Evolutionary conservation across 2,113 vertebrate species (phyloP).

Genomic region (Malaclemys terrapin): DNA sequence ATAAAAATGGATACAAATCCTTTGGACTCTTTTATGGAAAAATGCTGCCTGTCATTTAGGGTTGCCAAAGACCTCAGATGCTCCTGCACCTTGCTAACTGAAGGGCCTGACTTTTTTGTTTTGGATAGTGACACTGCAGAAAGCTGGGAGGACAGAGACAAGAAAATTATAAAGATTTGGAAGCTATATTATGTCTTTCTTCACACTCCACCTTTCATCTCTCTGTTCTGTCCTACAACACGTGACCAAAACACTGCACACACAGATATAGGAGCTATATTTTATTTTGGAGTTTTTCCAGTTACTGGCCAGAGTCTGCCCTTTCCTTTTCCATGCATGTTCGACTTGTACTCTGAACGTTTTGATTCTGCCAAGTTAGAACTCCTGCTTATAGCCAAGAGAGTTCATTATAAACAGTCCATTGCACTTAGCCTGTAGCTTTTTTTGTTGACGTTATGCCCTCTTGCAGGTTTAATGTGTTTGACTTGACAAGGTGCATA

Average conservation of each 20-base stretch:
- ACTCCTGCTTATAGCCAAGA: neutral
- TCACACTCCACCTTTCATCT: neutral
- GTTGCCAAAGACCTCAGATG: neutral
- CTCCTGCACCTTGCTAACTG: neutral
- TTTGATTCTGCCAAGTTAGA: neutral
- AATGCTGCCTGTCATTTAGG: neutral
- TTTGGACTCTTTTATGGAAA: neutral
- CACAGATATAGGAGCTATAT: neutral
- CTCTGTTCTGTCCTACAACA: neutral
- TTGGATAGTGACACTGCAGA: neutral
- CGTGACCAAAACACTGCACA: neutral
- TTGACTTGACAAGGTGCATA: neutral
- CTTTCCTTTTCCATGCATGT: neutral
- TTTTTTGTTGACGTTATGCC: neutral
- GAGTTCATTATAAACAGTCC: neutral
- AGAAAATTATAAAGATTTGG: neutral
- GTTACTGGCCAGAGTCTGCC: neutral
- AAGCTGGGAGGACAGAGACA: neutral
- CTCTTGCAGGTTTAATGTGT: neutral
- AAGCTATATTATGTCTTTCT: neutral
- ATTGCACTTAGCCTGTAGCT: neutral
- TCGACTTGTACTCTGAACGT: neutral
- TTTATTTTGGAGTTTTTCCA: neutral
- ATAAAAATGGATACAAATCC: neutral
- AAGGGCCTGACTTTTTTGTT: neutral